phyloP scores from a whole-genome alignment of 2,113 vertebrate genomes.

The Stomatorhinus ivindoensis region DNA sequence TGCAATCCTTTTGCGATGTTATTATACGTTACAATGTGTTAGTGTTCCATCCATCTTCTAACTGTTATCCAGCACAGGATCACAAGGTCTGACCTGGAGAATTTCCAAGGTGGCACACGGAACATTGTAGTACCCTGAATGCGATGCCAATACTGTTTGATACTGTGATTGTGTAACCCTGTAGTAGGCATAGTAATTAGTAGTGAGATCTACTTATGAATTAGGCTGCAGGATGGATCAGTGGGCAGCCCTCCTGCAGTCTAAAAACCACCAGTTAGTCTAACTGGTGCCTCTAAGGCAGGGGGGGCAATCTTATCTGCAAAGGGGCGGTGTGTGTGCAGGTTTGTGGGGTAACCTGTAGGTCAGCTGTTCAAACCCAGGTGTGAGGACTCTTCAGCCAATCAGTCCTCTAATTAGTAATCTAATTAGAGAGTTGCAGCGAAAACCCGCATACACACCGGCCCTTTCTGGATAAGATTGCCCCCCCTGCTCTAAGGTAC shows the following conservation, averaged over 20 bases:
- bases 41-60: background rate
- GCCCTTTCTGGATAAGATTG: no score
- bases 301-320: no score
- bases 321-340: no score
- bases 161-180: background rate
- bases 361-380: no score
- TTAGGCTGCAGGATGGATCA: background rate
- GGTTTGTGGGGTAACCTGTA: no score
- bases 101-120: background rate
- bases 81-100: background rate
- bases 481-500: background rate
- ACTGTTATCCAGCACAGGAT: background rate
- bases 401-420: no score
- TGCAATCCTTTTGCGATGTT: background rate
- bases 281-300: background rate
- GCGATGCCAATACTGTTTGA: background rate
- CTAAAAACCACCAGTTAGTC: background rate
- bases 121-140: background rate
- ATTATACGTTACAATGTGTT: background rate
- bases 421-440: no score
- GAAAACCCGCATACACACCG: no score
- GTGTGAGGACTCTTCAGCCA: no score
- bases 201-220: background rate
- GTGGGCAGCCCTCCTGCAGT: background rate
- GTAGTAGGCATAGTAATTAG: background rate